phyloP scores from a whole-genome alignment of 2,888 invertebrate species.

The Cistogaster globosa region DNA sequence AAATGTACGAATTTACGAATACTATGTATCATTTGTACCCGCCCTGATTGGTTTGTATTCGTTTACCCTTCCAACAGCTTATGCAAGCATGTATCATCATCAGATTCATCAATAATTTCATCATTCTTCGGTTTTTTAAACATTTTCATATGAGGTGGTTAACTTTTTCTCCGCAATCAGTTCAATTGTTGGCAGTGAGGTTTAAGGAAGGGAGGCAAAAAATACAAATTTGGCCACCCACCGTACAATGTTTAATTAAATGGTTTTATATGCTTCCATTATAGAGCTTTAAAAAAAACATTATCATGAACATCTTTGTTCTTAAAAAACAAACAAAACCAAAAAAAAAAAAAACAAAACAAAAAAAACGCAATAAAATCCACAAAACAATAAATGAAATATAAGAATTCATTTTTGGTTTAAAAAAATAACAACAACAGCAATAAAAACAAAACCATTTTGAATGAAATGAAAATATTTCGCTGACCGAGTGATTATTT shows the following conservation, averaged over 20 bases:
- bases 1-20: no score
- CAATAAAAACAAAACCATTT: conserved; percentile 60
- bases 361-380: conserved; percentile 45
- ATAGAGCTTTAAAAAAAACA: conserved; percentile 58
- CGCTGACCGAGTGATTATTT: conserved; percentile 70
- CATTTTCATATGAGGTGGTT: conserved; percentile 36
- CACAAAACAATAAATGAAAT: conserved; percentile 59
- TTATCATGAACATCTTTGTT: conserved; percentile 46
- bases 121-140: conserved; percentile 8
- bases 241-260: conserved; percentile 63
- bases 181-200: background rate
- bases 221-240: conserved; percentile 58
- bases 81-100: conserved; percentile 4
- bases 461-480: conserved; percentile 62
- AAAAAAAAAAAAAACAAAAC: no score
- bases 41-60: conserved; percentile 38
- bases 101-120: conserved; percentile 25
- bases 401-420: conserved; percentile 42
- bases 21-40: conserved; percentile 35
- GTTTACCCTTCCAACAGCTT: no score
- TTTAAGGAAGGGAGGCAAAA: background rate
- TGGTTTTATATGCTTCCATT: conserved; percentile 64
- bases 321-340: conserved; percentile 16
- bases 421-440: conserved; percentile 35
- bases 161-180: conserved; percentile 26